Evolutionary conservation across 2,797 vertebrate genomes (phyloP).

Genomic region (Pagetopsis macropterus): DNA sequence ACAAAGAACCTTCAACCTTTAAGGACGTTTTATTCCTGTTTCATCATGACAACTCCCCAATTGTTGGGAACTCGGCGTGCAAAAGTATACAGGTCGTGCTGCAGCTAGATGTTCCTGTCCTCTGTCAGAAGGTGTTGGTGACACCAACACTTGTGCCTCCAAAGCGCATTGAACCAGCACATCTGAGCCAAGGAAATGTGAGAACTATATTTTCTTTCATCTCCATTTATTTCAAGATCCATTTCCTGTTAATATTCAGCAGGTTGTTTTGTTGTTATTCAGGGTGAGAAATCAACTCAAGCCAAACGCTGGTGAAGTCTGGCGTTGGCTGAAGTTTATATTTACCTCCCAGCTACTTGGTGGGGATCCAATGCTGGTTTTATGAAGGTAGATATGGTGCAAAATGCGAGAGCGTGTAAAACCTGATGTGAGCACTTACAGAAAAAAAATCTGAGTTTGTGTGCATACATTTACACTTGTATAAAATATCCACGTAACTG

Average conservation of each 20-base stretch:
- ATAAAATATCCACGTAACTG: too few relatives aligned
- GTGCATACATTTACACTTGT: too few relatives aligned
- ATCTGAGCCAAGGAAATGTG: neutral
- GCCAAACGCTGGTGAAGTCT: constrained; percentile 18
- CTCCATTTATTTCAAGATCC: neutral
- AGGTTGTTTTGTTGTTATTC: constrained; percentile 29
- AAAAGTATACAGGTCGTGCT: too few relatives aligned
- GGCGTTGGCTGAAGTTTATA: constrained; percentile 18
- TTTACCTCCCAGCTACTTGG: constrained; percentile 38
- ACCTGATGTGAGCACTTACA: too few relatives aligned
- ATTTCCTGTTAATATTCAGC: constrained; percentile 11
- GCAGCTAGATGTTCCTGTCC: too few relatives aligned
- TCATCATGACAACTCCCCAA: neutral
- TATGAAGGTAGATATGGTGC: too few relatives aligned
- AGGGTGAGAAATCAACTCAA: constrained; percentile 24
- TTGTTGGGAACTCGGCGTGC: too few relatives aligned
- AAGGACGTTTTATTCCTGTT: neutral
- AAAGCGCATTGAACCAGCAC: neutral
- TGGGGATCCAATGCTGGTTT: constrained; percentile 5
- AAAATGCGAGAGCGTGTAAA: too few relatives aligned
- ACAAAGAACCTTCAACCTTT: too few relatives aligned
- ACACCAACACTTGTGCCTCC: constrained; percentile 24
- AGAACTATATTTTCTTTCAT: constrained; percentile 3
- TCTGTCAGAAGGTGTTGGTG: too few relatives aligned
- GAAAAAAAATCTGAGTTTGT: too few relatives aligned